Conservation (phyloP, 1,140 invertebrate species). For the Lepidurus couesii region DNA sequence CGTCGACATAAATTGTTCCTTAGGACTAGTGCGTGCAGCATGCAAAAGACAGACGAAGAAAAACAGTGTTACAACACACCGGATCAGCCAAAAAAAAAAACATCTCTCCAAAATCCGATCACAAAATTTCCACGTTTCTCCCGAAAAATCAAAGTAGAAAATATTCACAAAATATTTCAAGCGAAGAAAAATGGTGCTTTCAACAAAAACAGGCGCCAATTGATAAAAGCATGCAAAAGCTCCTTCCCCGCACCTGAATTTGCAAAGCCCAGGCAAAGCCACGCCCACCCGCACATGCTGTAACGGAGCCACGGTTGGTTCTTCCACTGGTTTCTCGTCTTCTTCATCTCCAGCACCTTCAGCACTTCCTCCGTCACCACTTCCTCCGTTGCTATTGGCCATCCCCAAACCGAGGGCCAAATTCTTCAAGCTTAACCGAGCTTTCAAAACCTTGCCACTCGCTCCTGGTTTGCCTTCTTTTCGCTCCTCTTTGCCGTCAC, state of each 20-base stretch:
- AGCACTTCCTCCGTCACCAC: background rate
- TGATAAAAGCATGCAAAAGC: background rate
- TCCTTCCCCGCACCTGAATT: constrained; percentile 11
- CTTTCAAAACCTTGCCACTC: constrained; percentile 1
- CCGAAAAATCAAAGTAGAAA: background rate
- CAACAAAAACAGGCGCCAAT: background rate
- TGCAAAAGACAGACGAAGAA: background rate
- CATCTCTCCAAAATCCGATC: background rate
- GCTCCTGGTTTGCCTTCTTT: background rate
- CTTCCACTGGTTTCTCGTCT: background rate
- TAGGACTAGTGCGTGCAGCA: constrained; percentile 3
- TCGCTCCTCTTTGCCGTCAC: background rate
- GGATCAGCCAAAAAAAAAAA: background rate
- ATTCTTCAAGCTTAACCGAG: constrained; percentile 11
- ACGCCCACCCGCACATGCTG: constrained; percentile 3
- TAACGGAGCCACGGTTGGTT: background rate
- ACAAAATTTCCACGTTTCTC: background rate
- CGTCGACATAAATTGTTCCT: constrained; percentile 13
- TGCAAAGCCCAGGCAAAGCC: constrained; percentile 7
- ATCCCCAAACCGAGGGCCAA: background rate
- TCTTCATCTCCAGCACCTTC: background rate
- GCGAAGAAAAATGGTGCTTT: background rate
- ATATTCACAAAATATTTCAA: background rate
- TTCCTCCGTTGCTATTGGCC: background rate
- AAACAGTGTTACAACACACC: background rate